Percentiles rank a stretch among this genome's conserved stretches.
Conservation (phyloP, 2,113 vertebrate genomes). For the Gobiocypris rarus region DNA sequence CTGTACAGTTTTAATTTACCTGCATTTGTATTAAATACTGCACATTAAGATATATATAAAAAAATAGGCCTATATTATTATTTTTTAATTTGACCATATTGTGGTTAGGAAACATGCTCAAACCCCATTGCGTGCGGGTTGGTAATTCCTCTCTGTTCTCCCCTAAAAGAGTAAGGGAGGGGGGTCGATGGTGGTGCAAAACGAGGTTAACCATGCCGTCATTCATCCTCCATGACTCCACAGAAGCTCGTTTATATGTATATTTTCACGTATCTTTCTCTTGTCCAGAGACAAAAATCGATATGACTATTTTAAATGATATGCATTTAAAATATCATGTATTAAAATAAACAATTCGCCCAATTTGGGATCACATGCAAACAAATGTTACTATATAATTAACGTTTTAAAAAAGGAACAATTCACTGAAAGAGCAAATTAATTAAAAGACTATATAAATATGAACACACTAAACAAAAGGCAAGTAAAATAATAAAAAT, state of each 20-base stretch:
- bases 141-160: conserved; percentile 39
- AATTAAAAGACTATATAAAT: too few species aligned
- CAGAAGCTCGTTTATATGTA: conserved; percentile 26
- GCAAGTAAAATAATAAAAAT: not conserved
- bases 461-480: too few species aligned
- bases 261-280: not conserved
- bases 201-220: conserved; percentile 54
- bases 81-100: not conserved
- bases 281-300: not conserved
- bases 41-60: too few species aligned
- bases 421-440: too few species aligned
- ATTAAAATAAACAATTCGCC: not conserved
- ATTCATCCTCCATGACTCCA: conserved; percentile 51
- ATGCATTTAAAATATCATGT: not conserved
- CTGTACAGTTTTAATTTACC: not conserved
- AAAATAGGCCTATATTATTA: too few species aligned
- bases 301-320: not conserved
- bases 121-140: conserved; percentile 25
- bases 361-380: too few species aligned
- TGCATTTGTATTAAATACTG: not conserved
- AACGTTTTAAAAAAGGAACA: too few species aligned
- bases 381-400: too few species aligned
- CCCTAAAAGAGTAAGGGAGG: conserved; percentile 38
- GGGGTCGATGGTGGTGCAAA: conserved; percentile 49
- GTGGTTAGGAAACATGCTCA: conserved; percentile 20